A percentile compares a stretch with the other conserved stretches of the same genome.
Conservation (phyloP, 2,888 invertebrate species). For the Invenusta paracnida region DNA sequence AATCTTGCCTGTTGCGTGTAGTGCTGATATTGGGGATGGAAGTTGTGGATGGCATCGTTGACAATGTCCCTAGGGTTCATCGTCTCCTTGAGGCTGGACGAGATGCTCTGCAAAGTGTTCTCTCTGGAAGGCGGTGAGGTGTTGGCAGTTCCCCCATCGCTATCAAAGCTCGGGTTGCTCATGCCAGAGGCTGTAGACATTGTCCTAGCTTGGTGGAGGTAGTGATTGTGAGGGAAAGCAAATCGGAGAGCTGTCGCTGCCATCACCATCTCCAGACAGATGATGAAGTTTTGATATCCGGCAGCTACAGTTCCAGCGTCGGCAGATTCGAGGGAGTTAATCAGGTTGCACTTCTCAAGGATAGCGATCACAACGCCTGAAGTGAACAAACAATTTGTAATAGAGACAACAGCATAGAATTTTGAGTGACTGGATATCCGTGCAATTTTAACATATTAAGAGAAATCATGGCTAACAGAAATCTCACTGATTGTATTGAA, state of each 20-base stretch:
- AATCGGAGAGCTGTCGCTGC: constrained; percentile 10
- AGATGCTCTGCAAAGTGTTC: constrained; percentile 97
- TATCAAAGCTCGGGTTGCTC: no score
- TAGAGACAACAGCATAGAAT: no score
- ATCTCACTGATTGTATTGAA: no score
- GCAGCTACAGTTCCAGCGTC: constrained; percentile 69
- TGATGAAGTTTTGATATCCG: constrained; percentile 39
- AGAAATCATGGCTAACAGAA: no score
- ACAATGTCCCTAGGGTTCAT: constrained; percentile 78
- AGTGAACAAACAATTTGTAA: no score
- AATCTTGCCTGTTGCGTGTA: constrained; percentile 65
- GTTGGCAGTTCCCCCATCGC: no score
- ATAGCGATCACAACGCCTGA: constrained; percentile 89
- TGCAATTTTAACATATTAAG: no score
- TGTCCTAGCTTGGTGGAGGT: constrained; percentile 1
- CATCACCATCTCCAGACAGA: constrained; percentile 35
- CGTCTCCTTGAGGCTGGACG: constrained; percentile 82
- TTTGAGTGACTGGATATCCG: no score
- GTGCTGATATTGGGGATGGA: constrained; percentile 99
- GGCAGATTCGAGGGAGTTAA: constrained; percentile 70
- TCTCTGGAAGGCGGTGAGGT: no score
- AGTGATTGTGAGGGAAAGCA: no score
- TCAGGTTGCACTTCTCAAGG: constrained; percentile 88
- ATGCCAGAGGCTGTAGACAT: no score
- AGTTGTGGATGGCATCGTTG: constrained; percentile 83